Base-by-base conservation (phyloP, 35 echinoderm and acorn worm genomes). In the Diadema setosum region DNA sequence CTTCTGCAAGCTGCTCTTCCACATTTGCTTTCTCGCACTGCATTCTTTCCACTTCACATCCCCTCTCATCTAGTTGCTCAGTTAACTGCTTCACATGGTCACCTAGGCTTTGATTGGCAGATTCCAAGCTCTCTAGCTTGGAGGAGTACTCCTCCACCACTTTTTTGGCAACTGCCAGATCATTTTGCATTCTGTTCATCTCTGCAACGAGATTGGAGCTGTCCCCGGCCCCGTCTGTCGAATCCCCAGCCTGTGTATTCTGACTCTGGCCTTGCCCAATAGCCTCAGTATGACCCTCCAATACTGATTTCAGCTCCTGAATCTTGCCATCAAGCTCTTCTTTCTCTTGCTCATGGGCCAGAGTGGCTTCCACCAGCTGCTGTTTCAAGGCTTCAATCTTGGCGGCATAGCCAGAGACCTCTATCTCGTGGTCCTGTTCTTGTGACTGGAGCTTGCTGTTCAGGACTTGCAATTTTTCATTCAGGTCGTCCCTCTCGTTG, bases 381-480 rank as follows among this genome's bases (percentile, higher is more conserved):
- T 43, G 57, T 45, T 64, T 83, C 42, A 46, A 32, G 8, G 34
- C 42, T 26, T 69, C 61, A 44, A 86, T 39, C 60, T 65, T 86
- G 83, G 83, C 39, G 14, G n/a, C 63, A 40, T 60, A 40, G 1
- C 81, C 49, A 31, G 81, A 83, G 9, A 83, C 81, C 12, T 83
- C 60, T 45, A 87, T 46, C 41, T 87, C 85, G n/a, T 87, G 60
- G 32, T 73, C 61, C 44, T 70, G 85, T 40, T 87, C 85, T 23
- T 87, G 85, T 9, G 73, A 78, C 37, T 78, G 73, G 11, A 78
- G 40, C 24, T 78, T 78, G 30, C 40, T 78, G 40, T 44, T 78
- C 73, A 78, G 39, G 9, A 78, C 35, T 41, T 42, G 73, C 4
- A 78, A 21, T 32, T 78, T 78, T 15, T 78, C 73, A 78, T 78